These are phyloP conservation scores for Lasaia peninsularis DNA, from an alignment of 1,140 invertebrate species.

Conservation along the genomic window DNA sequence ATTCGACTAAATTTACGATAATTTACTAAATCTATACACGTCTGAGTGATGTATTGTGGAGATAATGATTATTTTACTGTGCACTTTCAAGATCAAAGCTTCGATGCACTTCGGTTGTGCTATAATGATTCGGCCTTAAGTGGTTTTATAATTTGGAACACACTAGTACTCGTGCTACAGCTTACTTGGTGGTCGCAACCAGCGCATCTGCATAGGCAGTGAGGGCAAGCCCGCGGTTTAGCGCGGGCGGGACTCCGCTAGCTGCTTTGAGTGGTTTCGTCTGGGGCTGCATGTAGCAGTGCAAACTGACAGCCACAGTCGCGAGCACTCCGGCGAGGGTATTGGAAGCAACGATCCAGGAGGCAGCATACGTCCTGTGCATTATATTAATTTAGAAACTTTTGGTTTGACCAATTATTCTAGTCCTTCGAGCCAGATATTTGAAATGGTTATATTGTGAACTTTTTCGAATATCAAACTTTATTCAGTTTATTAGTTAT, in stretches of 20 bases:
- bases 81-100: no score
- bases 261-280: slow-evolving; percentile 75
- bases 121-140: not conserved
- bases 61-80: no score
- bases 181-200: slow-evolving; percentile 73
- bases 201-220: slow-evolving; percentile 62
- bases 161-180: slow-evolving; percentile 62
- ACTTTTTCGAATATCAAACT: no score
- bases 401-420: no score
- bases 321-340: slow-evolving; percentile 86
- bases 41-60: no score
- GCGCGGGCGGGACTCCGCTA: slow-evolving; percentile 71
- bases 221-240: slow-evolving; percentile 57
- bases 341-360: slow-evolving; percentile 90
- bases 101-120: no score
- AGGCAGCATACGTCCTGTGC: slow-evolving; percentile 86
- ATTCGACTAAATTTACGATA: no score
- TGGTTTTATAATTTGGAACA: slow-evolving; percentile 27
- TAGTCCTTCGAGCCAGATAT: no score
- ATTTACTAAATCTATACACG: no score
- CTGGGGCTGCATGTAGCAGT: slow-evolving; percentile 88
- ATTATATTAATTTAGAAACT: slow-evolving; percentile 49
- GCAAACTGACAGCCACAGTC: slow-evolving; percentile 93
- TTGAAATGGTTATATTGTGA: no score
- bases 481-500: no score